Evolutionary conservation across 2,797 vertebrate genomes (phyloP).

Genomic region (Gallinago stenura): DNA sequence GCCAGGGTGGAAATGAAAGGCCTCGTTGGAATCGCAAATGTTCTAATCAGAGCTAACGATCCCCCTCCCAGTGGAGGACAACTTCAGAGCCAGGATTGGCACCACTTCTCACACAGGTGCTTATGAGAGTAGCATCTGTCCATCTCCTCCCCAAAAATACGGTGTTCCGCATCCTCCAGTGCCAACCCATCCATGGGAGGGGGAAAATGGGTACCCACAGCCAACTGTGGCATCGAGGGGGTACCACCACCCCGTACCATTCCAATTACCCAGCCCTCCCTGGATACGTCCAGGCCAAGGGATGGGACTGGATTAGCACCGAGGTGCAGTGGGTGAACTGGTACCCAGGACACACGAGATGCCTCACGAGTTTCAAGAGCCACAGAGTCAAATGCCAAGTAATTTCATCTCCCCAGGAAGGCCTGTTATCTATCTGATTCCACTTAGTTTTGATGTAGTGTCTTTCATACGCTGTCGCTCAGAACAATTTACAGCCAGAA

Average conservation of each 20-base stretch:
- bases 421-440: neutral
- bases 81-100: neutral
- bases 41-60: neutral
- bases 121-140: neutral
- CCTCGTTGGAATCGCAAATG: neutral
- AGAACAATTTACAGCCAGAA: slow-evolving; percentile 27
- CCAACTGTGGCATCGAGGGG: rapidly evolving
- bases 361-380: neutral
- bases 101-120: neutral
- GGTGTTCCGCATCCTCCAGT: neutral
- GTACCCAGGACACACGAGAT: neutral
- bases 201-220: neutral
- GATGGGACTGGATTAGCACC: rapidly evolving
- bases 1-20: slow-evolving; percentile 13
- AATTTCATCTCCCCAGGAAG: neutral
- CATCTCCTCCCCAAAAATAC: neutral
- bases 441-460: slow-evolving; percentile 7
- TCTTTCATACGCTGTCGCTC: neutral
- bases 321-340: neutral
- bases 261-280: rapidly evolving
- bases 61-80: neutral
- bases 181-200: neutral
- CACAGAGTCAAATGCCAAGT: neutral
- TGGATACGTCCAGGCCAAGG: rapidly evolving
- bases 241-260: rapidly evolving